Base-by-base conservation (phyloP, 1,140 invertebrate genomes). In the Calliphora vicina region DNA sequence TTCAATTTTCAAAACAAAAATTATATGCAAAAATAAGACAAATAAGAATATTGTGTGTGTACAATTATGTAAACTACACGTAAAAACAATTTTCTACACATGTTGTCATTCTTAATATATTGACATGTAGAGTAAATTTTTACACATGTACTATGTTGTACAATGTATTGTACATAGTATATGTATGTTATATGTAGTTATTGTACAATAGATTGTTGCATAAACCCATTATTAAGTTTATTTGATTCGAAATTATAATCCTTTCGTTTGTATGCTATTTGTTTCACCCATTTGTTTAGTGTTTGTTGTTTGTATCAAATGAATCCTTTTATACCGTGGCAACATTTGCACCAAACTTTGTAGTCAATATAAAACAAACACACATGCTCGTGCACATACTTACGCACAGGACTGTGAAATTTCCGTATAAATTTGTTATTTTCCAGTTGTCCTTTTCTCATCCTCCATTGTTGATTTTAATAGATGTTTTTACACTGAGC, bases 281-380 rank as follows among this genome's bases (percentile, higher is more conserved):
- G 61, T 67, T 67, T 67, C 61, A 67, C 61, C 61, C 61, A 67
- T 23, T 67, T 23, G n/a, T 23, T 23, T 67, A 50, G 45, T 50
- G 45, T 43, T 5, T 43, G 42, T 67, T 20, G 61, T 23, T 10
- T 67, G 61, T 12, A 67, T 43, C 23, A 78, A 78, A 78, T 78
- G 74, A 78, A 78, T 78, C 74, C 74, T 78, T 78, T 78, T 86
- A 87, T 87, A 85, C 86, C 87, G 87, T 88, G 87, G 87, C 87
- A 88, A 88, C 87, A 88, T 88, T 88, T 88, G 87, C 87, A 88
- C 87, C 86, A 87, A 87, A 86, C 85, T 88, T 88, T 87, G 86
- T 88, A 88, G 86, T 88, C 86, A 87, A 88, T 88, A 88, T 88
- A 87, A 87, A 85, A 88, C 84, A 84, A 43, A 17, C 23, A 57